These are phyloP conservation scores for Phortica okadai DNA, from an alignment of 2,888 invertebrate genomes.

Conservation along the genomic window DNA sequence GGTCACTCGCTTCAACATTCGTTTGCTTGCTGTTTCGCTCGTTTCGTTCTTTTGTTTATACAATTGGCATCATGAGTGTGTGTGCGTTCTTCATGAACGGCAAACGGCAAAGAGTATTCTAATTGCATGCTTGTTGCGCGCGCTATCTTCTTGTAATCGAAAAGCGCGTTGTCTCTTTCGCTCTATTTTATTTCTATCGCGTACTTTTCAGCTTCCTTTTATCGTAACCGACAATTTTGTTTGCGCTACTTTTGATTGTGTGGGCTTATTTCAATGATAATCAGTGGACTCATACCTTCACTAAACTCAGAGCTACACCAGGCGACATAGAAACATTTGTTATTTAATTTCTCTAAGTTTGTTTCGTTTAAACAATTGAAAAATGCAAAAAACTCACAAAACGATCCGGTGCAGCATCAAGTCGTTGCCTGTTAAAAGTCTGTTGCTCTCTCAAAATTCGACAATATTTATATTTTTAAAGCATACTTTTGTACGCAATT, in stretches of 20 bases:
- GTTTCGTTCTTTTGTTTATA: neutral
- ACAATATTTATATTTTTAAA: too few relatives aligned
- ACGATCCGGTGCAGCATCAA: too few relatives aligned
- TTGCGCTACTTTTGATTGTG: neutral
- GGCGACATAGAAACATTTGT: too few relatives aligned
- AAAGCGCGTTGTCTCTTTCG: neutral
- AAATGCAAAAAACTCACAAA: too few relatives aligned
- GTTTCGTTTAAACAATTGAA: too few relatives aligned
- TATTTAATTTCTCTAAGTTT: too few relatives aligned
- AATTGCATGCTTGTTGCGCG: slow-evolving; percentile 63
- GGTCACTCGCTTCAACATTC: slow-evolving; percentile 33
- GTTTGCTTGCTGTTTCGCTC: neutral
- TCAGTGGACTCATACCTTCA: too few relatives aligned
- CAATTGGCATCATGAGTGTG: neutral
- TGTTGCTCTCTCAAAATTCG: too few relatives aligned
- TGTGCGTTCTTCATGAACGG: neutral
- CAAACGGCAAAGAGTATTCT: neutral
- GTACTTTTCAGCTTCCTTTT: neutral
- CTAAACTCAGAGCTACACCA: too few relatives aligned
- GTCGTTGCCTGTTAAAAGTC: too few relatives aligned
- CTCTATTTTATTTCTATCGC: neutral
- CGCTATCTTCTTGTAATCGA: neutral
- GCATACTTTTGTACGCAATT: too few relatives aligned
- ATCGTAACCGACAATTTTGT: neutral
- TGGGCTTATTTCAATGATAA: neutral